Evolutionary conservation across 2,113 vertebrate species (phyloP), one percentile per base, ranked within the genome.

Genomic region (Climacteris rufus): DNA sequence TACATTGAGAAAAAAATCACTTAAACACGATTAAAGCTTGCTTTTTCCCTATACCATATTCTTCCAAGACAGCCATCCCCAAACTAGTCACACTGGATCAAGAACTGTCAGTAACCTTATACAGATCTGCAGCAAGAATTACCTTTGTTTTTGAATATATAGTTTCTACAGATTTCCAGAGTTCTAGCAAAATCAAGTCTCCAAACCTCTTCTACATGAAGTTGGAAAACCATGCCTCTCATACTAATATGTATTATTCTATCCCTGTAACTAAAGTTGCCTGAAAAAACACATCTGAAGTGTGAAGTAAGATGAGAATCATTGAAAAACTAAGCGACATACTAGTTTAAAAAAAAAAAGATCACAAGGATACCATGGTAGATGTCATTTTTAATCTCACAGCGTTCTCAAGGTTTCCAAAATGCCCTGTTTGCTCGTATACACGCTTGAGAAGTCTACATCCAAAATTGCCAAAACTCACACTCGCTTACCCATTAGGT

Each of bases 401-500:
- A 18, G 21, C 13, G 2, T 20, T 66, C 39, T 66, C 39, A 15
- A 2, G 7, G 20, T 65, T 72, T 86, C 49, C 50, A 24, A 39
- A 70, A 71, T 1, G 1, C 10, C 4, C 3, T 16, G 12, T 31
- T 9, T 31, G 15, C 5, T 10, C 4, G 5, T 19, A 45, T 14
- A 69, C 4, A 65, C 6, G 42, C 33, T 28, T 35, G 4, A 42
- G 39, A 25, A 78, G 21, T 53, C 37, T 33, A 44, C 6, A 64
- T 12, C 49, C 1, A 9, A 49, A 88, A 37, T 21, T 11, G 86
- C 24, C 11, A 66, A 84, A 90, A 49, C 11, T 52, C 57, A 65
- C 9, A 74, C 9, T 37, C 5, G 0, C 19, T 54, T 45, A 83
- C 12, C 22, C 33, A 52, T 59, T 19, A 77, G 10, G 39, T 23